Evolutionary conservation across 2,113 vertebrate genomes (phyloP), one percentile per base, ranked within the genome.

Genomic region (Planiliza haematocheilus): DNA sequence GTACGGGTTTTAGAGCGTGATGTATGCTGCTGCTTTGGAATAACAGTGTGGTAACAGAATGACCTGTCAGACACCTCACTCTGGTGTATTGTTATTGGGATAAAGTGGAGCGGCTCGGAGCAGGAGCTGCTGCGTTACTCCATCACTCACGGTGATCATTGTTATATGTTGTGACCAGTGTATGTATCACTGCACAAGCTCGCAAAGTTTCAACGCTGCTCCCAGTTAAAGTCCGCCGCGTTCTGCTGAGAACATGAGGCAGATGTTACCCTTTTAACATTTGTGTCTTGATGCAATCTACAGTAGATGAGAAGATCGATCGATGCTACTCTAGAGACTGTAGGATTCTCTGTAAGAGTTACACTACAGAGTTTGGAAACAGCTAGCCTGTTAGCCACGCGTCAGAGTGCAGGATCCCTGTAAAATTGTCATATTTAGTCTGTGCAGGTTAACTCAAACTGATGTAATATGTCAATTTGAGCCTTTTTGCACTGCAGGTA

Each of bases 1-100:
- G 45, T 50, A 18, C 50, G 71, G 65, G 70, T 81, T 77, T 82
- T 79, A 10, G 16, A 56, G 70, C 24, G 69, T 58, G 81, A 79
- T 77, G 58, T 37, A 56, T 81, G 65, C 68, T 56, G 60, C 60
- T 78, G 80, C 55, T 46, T 20, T 82, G 62, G 62, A 79, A 80
- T 62, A 74, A 63, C 57, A 60, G 51, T 68, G 37, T 18, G 56
- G 81, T 43, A 76, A 81, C 67, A 66, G 60, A 81, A 63, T 74
- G 63, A 79, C 67, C 75, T 84, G 84, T 74, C 75, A 82, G 66
- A 75, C 59, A 68, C 42, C 74, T 79, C 69, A 77, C 61, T 77
- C 77, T 45, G 20, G 50, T 75, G 82, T 58, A 85, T 81, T 83
- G 41, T 83, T 74, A 83, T 77, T 81, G 70, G 81, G 41, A 81